Base-by-base conservation (phyloP, 2,888 invertebrate species). In the Drosophila paranaensis region DNA sequence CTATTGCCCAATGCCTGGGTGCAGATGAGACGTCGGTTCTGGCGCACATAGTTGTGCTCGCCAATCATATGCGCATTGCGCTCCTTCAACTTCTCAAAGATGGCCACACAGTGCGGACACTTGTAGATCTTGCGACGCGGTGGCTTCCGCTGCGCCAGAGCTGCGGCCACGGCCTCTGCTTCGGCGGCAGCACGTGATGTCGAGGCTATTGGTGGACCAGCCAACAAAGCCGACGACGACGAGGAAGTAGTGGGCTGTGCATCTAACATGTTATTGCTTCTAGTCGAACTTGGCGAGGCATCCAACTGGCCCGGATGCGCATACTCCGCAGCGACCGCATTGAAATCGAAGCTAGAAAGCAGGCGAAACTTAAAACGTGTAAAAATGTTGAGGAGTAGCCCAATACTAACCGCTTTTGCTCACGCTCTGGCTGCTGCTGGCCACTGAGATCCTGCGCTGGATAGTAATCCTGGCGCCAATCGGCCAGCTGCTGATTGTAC, bases 21-120 rank as follows among this genome's bases (percentile, higher is more conserved):
- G 57, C 92, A 91, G n/a, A 92, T 86, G 33, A 92, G 76, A 8
- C 92, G 88, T 13, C 92, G 90, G 81, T 93, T 93, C 35, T 91
- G 90, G 9, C 93, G 90, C 60, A 92, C 91, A 74, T 93, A 92
- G 64, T 91, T 91, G 62, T 93, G 93, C 33, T 86, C 82, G 39
- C 85, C 82, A 37, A 93, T 89, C 87, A 93, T 91, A 60, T 93
- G 93, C 9, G 90, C 88, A 71, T 92, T 93, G 42, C 93, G 91
- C 58, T 93, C 92, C 73, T 91, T 92, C 0, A 93, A 87, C 70
- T 91, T 90, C 14, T 90, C 84, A 56, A 92, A 93, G 40, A 91
- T 86, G 11, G 85, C 85, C 43, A 84, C 86, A 60, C 93, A 93
- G 56, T 93, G 92, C 3, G 91, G 88, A 68, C 93, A 93, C 63